Percentiles rank a stretch among this genome's conserved stretches.
These are phyloP conservation scores for Porites australiensis DNA, from an alignment of 64 coral and sea anemone genomes.

Conservation along the genomic window DNA sequence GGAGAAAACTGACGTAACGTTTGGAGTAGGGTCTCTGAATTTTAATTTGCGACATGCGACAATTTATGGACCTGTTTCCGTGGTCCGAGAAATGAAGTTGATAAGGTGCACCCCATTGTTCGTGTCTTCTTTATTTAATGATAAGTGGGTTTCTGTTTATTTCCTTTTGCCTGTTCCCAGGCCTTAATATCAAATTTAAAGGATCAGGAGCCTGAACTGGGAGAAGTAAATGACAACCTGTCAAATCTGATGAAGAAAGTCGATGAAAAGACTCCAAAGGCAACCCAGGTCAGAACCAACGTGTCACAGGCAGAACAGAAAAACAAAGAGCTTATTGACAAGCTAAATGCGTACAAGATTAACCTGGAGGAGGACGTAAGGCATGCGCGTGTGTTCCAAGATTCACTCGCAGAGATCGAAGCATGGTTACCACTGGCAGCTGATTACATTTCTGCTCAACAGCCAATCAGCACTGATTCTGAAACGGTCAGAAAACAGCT, in stretches of 20 bases:
- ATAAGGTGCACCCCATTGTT: too few relatives aligned
- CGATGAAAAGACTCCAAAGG: conserved; percentile 82
- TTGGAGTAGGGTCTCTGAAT: too few relatives aligned
- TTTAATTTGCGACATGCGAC: too few relatives aligned
- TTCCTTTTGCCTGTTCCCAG: conserved; percentile 41
- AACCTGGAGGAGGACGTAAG: conserved; percentile 82
- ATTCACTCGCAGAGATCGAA: conserved; percentile 76
- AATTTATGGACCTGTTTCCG: too few relatives aligned
- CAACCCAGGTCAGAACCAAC: conserved; percentile 73
- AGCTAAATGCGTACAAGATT: conserved; percentile 74
- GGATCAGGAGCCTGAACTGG: conserved; percentile 76
- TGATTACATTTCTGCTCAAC: conserved; percentile 74
- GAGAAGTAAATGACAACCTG: conserved; percentile 74
- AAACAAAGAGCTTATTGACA: conserved; percentile 76
- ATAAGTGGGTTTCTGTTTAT: too few relatives aligned
- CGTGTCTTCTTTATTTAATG: too few relatives aligned
- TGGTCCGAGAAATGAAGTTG: too few relatives aligned
- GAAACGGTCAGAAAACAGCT: conserved; percentile 90
- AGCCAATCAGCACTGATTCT: conserved; percentile 97
- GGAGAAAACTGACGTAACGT: too few relatives aligned
- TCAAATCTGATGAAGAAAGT: conserved; percentile 72
- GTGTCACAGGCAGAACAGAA: conserved; percentile 67
- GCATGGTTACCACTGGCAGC: conserved; percentile 87
- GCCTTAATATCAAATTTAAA: conserved; percentile 63
- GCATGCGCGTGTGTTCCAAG: conserved; percentile 84